phyloP scores from a whole-genome alignment of 2,888 invertebrate species.

The Onthophagus sagittarius region DNA sequence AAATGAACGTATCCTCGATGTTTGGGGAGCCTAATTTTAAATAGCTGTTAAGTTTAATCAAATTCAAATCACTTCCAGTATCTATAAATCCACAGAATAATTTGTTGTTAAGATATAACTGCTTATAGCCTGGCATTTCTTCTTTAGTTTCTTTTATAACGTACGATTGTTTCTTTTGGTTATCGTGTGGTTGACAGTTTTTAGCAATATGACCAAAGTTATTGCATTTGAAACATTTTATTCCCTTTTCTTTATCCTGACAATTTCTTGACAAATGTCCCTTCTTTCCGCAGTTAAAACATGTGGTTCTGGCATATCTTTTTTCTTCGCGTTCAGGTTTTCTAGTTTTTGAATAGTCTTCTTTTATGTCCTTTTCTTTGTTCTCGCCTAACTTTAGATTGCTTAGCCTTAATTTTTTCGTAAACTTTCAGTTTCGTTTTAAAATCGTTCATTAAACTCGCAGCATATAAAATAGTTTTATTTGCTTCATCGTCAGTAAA shows the following conservation, averaged over 20 bases:
- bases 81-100: conserved; percentile 17
- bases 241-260: too few species aligned
- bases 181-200: conserved; percentile 13
- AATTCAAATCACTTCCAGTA: conserved; percentile 21
- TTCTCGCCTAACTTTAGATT: not conserved
- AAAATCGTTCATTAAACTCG: conserved; percentile 25
- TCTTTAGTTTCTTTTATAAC: not conserved
- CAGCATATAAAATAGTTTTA: conserved; percentile 32
- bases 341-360: not conserved
- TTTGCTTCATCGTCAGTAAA: conserved; percentile 32
- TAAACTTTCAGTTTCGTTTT: conserved; percentile 29
- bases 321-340: conserved; percentile 14
- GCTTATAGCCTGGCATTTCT: conserved; percentile 9
- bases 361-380: not conserved
- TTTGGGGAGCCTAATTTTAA: conserved; percentile 7
- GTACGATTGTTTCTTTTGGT: not conserved
- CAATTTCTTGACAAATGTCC: too few species aligned
- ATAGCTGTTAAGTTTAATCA: not conserved
- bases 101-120: not conserved
- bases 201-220: conserved; percentile 21
- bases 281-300: too few species aligned
- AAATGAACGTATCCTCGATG: conserved; percentile 10
- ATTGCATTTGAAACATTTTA: conserved; percentile 26
- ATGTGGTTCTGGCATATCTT: conserved; percentile 31
- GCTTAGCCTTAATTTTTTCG: conserved; percentile 23